Evolutionary conservation across 1,140 invertebrate genomes (phyloP).

Genomic region (Macrosteles quadrilineatus): DNA sequence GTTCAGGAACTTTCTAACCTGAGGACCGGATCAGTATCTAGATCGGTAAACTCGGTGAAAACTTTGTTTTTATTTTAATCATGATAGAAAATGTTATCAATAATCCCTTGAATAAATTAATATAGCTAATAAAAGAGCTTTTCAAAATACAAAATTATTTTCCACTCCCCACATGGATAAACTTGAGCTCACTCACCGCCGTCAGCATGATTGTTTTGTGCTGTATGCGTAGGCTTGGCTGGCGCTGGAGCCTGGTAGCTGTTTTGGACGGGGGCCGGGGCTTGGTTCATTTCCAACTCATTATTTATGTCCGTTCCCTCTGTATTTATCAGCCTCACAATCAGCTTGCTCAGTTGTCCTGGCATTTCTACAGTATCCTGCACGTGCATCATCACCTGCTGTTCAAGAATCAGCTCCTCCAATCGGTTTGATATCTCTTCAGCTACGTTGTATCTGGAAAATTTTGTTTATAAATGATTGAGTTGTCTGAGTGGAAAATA

Average conservation of each 20-base stretch:
- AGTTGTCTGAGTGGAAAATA: too few relatives aligned
- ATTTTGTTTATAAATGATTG: too few relatives aligned
- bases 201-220: background rate
- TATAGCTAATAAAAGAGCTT: too few relatives aligned
- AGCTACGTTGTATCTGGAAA: constrained; percentile 32
- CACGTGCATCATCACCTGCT: constrained; percentile 59
- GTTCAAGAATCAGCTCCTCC: constrained; percentile 53
- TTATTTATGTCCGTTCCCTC: background rate
- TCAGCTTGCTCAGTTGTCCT: background rate
- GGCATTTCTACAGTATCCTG: constrained; percentile 48
- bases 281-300: background rate
- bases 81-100: too few relatives aligned
- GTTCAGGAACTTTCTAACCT: too few relatives aligned
- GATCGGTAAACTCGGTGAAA: too few relatives aligned
- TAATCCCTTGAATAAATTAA: too few relatives aligned
- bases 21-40: too few relatives aligned
- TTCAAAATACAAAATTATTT: too few relatives aligned
- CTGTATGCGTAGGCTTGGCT: background rate
- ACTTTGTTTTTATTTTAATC: too few relatives aligned
- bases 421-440: constrained; percentile 50
- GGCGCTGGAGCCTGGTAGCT: background rate
- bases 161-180: too few relatives aligned
- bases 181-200: background rate
- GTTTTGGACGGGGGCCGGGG: background rate
- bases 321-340: background rate